Base-by-base conservation (phyloP, 2,888 invertebrate genomes). In the Conchocele bisecta region DNA sequence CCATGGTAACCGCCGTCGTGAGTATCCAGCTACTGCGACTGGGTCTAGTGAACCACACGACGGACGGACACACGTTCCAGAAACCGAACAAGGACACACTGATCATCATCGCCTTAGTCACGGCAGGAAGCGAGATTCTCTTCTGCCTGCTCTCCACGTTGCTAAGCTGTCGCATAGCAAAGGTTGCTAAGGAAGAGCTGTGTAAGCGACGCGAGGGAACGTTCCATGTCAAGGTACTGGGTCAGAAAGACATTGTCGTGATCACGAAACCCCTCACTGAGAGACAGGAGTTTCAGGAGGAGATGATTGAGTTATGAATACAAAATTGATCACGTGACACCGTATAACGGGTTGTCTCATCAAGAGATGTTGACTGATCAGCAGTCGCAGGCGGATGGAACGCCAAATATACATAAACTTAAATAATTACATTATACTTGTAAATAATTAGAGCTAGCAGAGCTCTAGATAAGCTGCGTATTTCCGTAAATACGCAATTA, bases 11-110 rank as follows among this genome's bases (percentile, higher is more conserved):
- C 17, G 88, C 89, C 0, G 87, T 91, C 26, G 91, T 91, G 60
- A 90, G 90, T 77, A 91, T 91, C 50, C 91, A 91, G 79, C 86
- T 91, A 50, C 84, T 91, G 53, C 79, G 91, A n/a, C 87, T 91
- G n/a, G 91, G 91, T 4, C 84, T 91, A 44, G 89, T 91, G 29
- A 91, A 90, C 75, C 90, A 91, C 74, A 91, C 91, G 15, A 90
- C 90, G 1, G 91, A 91, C 67, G 91, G 91, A 20, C 84, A 90
- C 56, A 91, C 89, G 11, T 91, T 88, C 76, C 89, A 90, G 81
- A 91, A 91, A 78, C 90, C 91, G 68, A 82, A 87, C 33, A 88
- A 89, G 78, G 91, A 91, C 80, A 78, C 84, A 4, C 82, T 90
- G 24, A 88, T 91, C 44, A 83, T 91, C 29, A 79, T 90, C 5